Base-by-base conservation (phyloP, 2,888 invertebrate species). In the Cephalotes varians region DNA sequence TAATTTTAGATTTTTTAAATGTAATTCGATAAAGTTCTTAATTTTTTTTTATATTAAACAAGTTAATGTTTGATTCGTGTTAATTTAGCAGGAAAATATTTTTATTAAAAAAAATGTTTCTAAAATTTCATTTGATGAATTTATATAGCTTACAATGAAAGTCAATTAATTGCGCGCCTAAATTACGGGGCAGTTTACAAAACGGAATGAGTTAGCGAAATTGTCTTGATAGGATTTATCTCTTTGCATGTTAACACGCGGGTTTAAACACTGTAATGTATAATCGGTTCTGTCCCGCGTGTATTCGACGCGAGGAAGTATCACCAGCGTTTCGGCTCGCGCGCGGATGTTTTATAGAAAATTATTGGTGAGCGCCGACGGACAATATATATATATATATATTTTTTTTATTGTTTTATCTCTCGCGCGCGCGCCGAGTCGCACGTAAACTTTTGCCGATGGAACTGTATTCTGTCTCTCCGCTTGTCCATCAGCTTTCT, bases 401-500 rank as follows among this genome's bases (percentile, higher is more conserved):
- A 49, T 10, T 49, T 67, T 77, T 77, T 77, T 77, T 77, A 77
- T 77, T 47, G 77, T 58, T 69, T 77, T 69, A 77, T 77, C 71
- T 69, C 37, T 58, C 58, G 73, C 58, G 28, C 73, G 44, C 34
- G 47, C 37, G 49, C 47, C 47, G 58, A 71, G 72, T 47, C 58
- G 58, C 74, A 60, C 80, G 58, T 54, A 58, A 69, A 58, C n/a
- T 76, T 80, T 72, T 49, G 58, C 40, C 79, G 76, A 47, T 76
- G 80, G 72, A 85, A 85, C 81, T 82, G 84, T 64, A 65, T 85
- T 85, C 64, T 51, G 85, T 62, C 82, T 85, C 83, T 83, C 64
- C 60, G 85, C 84, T 87, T 85, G 90, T 88, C 86, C 80, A 88
- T 90, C 89, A 87, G 87, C 85, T 87, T 85, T 87, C 87, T 85